Evolutionary conservation across 1,140 invertebrate genomes (phyloP), one percentile per base, ranked within the genome.

Genomic region (Atta cephalotes): DNA sequence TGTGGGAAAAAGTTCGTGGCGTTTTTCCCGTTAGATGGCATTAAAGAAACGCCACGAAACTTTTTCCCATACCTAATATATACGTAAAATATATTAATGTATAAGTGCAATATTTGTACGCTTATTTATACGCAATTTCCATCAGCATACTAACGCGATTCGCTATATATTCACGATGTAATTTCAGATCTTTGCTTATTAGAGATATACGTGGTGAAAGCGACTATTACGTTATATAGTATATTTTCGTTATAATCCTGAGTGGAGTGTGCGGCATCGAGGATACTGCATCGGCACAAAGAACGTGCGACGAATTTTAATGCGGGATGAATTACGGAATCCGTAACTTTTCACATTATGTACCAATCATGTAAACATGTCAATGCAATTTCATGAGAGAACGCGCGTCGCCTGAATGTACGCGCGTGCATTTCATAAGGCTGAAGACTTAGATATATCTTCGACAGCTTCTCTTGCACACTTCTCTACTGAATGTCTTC

Each of bases 171-270:
- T 74, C 56, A 7, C 72, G 82, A 91, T 89, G 88, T 81, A 91
- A 91, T 91, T 91, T 88, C 90, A 91, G 90, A 91, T 91, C 85
- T 88, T 88, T 81, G 88, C 87, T 79, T 88, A 84, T 90, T 72
- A 60, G 85, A 74, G 79, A 72, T 79, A 72, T 79, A 62, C 58
- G 60, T 7, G 39, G 80, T 76, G 80, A 84, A 84, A 84, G 80
- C 45, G 56, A 25, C 35, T 21, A 7, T 35, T 4, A 5, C 35
- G 80, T 62, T 39, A 39, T 12, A 53, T 25, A 51, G 49, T 18
- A 49, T 62, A 49, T 82, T 74, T 82, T 82, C 80, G 45, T 74
- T 74, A 49, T 51, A 60, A 82, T 72, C 66, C 45, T 1, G 62
- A 21, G 7, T 9, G 56, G n/a, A 58, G n/a, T 21, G 56, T 21